Base-by-base conservation (phyloP, 2,888 invertebrate species). In the Xestobium rufovillosum region DNA sequence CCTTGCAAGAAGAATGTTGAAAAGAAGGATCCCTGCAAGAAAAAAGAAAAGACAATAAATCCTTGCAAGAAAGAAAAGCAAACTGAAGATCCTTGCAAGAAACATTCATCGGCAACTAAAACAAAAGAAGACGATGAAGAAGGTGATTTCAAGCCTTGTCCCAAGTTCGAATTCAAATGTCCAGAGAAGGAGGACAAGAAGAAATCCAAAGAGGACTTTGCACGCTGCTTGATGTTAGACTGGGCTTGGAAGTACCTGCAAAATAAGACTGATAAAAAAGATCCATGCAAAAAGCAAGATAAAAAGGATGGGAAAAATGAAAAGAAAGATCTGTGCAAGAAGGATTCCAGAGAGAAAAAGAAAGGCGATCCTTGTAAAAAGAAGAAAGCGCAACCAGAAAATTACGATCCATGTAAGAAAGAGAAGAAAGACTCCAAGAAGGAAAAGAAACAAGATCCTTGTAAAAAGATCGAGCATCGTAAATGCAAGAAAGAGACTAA, bases 41-140 rank as follows among this genome's bases (percentile, higher is more conserved):
- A 28, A 4, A 16, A 32, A 23, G n/a, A n/a, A n/a, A n/a, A n/a
- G n/a, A n/a, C n/a, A n/a, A n/a, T n/a, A n/a, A 16, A 15, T 3
- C 33, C 33, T 2, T 32, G 33, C 31, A 2, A 2, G 2, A 4
- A 3, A 15, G 15, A 30, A 12, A 15, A 30, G 8, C 43, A 43
- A 27, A 46, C 40, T 19, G 23, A 43, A 15, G 46, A 47, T 27
- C 39, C 46, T 1, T 43, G 44, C 26, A 43, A 42, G 10, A 42
- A 43, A 28, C 6, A 4, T n/a, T n/a, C n/a, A n/a, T n/a, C n/a
- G n/a, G n/a, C n/a, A n/a, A n/a, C n/a, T n/a, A n/a, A 25, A 17
- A 25, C 13, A 9, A 14, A n/a, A 16, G 34, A 3, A 2, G 13
- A 10, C n/a, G n/a, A n/a, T n/a, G 12, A 31, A 16, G 23, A 31